Conservation (phyloP, 2,797 vertebrate genomes). For the Galago senegalensis region DNA sequence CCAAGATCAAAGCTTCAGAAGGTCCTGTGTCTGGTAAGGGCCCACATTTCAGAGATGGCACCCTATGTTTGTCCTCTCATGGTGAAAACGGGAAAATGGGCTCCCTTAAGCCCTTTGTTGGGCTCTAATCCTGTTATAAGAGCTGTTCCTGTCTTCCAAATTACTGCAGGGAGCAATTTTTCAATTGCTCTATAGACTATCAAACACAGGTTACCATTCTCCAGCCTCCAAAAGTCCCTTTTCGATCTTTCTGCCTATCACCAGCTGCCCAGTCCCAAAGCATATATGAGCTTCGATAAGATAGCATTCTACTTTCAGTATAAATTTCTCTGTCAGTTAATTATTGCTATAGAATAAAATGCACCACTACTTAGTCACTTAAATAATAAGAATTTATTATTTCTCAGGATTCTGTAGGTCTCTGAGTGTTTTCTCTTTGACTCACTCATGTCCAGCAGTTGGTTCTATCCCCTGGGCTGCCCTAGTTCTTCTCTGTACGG, state of each 20-base stretch:
- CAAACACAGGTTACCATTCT: not conserved
- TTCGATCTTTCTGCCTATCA: not conserved
- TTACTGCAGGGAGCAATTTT: not conserved
- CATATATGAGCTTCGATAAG: not conserved
- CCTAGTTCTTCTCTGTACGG: not conserved
- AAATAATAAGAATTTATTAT: not conserved
- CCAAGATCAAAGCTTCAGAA: too few relatives aligned
- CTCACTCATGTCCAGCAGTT: not conserved
- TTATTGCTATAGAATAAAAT: not conserved
- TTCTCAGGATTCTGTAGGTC: not conserved
- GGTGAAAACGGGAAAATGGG: not conserved
- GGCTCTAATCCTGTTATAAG: not conserved
- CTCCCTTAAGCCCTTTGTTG: not conserved
- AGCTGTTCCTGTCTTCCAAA: not conserved
- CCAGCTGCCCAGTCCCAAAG: not conserved
- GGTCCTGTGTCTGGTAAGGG: not conserved
- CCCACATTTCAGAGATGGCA: not conserved
- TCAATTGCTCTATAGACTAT: not conserved
- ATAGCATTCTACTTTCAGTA: not conserved
- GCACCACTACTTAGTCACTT: not conserved
- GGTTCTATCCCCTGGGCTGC: not conserved
- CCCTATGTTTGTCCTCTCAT: not conserved
- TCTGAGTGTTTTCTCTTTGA: not conserved
- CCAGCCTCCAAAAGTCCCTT: not conserved
- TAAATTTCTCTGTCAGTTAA: not conserved